Conservation (phyloP, 2,797 vertebrate species). For the Smutsia temminckii region DNA sequence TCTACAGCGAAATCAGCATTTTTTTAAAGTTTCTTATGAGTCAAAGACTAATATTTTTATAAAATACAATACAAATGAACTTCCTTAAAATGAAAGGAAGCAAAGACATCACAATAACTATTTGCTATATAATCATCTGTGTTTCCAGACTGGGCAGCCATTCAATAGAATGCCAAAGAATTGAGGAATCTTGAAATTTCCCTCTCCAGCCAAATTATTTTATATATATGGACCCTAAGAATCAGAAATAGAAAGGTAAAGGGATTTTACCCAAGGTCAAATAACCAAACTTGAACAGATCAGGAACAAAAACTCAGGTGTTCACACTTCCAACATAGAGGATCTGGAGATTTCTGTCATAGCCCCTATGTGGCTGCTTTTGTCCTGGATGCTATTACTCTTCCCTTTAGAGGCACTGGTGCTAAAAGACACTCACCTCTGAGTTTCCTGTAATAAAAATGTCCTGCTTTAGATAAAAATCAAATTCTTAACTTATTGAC, state of each 20-base stretch:
- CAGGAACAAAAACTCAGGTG: background rate
- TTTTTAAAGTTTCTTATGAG: background rate
- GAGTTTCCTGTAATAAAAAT: background rate
- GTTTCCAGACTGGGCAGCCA: background rate
- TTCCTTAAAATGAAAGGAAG: background rate
- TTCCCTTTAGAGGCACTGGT: background rate
- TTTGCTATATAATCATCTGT: background rate
- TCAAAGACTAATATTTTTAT: background rate
- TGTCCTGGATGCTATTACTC: background rate
- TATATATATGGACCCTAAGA: background rate
- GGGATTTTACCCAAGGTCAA: background rate
- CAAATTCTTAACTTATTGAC: constrained; percentile 21
- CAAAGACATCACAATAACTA: background rate
- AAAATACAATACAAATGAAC: constrained; percentile 31
- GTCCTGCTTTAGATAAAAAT: constrained; percentile 15
- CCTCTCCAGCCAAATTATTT: background rate
- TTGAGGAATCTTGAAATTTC: background rate
- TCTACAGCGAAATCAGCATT: background rate
- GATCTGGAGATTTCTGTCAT: background rate
- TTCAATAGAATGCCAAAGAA: background rate
- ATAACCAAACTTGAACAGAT: background rate
- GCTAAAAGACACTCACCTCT: background rate
- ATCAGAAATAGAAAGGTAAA: background rate
- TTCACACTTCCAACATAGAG: background rate
- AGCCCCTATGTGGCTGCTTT: background rate